phyloP scores from a whole-genome alignment of 2,888 invertebrate species.

The Urechis unicinctus region DNA sequence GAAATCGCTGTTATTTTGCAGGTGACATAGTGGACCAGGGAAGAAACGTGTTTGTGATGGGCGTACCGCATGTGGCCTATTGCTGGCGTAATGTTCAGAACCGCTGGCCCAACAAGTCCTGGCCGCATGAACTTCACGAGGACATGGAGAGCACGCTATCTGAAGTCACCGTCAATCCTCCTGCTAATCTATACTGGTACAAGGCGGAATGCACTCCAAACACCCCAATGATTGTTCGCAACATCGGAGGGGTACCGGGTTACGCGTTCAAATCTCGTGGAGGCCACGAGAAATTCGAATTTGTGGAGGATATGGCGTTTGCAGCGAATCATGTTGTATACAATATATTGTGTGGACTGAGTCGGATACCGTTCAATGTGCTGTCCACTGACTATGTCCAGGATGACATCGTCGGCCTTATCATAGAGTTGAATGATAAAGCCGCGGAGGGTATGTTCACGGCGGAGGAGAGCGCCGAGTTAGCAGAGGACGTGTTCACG shows the following conservation, averaged over 20 bases:
- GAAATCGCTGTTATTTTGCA: too few relatives aligned
- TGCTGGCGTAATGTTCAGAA: slow-evolving; percentile 12
- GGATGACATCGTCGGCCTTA: slow-evolving; percentile 14
- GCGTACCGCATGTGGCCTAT: slow-evolving; percentile 13
- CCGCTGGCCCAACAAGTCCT: slow-evolving; percentile 16
- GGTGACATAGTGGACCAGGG: slow-evolving; percentile 19
- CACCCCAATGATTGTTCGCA: slow-evolving; percentile 9
- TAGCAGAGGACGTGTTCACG: not conserved
- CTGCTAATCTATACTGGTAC: slow-evolving; percentile 17
- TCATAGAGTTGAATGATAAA: slow-evolving; percentile 13
- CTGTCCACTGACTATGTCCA: slow-evolving; percentile 18
- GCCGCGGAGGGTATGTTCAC: not conserved
- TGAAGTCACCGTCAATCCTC: slow-evolving; percentile 2
- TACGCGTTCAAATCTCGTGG: not conserved
- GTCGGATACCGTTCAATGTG: slow-evolving; percentile 12
- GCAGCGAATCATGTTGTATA: slow-evolving; percentile 12
- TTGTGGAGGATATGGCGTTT: slow-evolving; percentile 16
- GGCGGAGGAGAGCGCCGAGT: not conserved
- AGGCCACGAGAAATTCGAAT: slow-evolving; percentile 18
- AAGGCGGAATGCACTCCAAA: slow-evolving; percentile 17
- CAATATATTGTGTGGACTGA: slow-evolving; percentile 3
- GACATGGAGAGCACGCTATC: slow-evolving; percentile 7
- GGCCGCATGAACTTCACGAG: slow-evolving; percentile 9
- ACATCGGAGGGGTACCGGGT: slow-evolving; percentile 15
- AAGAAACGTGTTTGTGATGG: slow-evolving; percentile 13